Evolutionary conservation across 53 echinoderm and acorn worm genomes (phyloP), one percentile per base, ranked within the genome.

Genomic region (Actinopyga echinites): DNA sequence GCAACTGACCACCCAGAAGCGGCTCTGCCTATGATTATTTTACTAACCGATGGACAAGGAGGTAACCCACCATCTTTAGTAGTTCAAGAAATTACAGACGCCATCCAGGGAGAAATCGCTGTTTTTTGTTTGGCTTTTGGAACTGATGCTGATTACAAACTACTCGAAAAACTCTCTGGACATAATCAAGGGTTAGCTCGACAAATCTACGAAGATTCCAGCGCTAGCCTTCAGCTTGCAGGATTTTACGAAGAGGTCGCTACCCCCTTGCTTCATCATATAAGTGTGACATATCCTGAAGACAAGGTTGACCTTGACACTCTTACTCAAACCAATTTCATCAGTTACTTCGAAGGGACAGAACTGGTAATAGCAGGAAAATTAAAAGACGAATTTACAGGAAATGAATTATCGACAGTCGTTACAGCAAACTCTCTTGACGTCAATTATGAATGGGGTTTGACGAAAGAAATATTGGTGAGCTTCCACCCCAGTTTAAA

Each of bases 241-340:
- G 97, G 94, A 25, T 96, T 96, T 86, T 96, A 93, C 75, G 90
- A 93, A 69, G 96, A 96, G 60, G 94, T 97, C 28, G 92, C 97
- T 25, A 97, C 92, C 5, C 94, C 97, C 10, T 71, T 97, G 10
- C 92, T 97, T 42, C 86, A 88, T 68, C 88, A 97, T 43, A 57
- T 94, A 62, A 66, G 82, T 42, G 86, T 97, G 28, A 20, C 82
- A 23, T 97, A 97, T 89, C 54, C 71, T 38, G 74, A 84, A 15
- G 79, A 86, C 57, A 30, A 79, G 1, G 83, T 94, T 0, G 87
- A 97, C 30, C 42, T 64, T 2, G 57, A 84, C 83, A 87, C 83
- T 31, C 29, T 90, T 49, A 94, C 94, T 29, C 64, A 94, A 86
- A 88, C 89, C 5, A 84, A 67, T 13, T 97, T 92, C 75, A 75